These are phyloP conservation scores for Apodemus agrarius DNA, from an alignment of 2,797 vertebrate species.

Conservation along the genomic window DNA sequence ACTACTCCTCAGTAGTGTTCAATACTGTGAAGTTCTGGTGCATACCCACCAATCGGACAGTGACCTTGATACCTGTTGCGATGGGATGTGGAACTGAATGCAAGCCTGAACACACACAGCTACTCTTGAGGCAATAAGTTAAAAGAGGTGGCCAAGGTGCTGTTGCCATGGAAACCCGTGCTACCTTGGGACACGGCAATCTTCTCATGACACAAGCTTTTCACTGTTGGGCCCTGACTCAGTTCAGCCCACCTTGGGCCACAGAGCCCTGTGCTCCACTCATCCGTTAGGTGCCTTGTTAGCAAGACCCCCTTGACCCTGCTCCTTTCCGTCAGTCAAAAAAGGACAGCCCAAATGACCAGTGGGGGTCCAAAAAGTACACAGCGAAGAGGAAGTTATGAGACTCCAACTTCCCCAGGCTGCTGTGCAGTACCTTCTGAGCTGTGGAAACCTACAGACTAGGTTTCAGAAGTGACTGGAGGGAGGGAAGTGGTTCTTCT, in stretches of 20 bases:
- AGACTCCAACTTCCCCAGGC: slow-evolving; percentile 62
- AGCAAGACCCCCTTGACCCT: background rate
- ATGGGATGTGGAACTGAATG: background rate
- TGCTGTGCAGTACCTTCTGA: background rate
- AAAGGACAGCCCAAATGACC: background rate
- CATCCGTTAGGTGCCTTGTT: background rate
- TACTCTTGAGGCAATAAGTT: slow-evolving; percentile 27
- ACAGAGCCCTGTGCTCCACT: background rate
- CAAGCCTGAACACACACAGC: slow-evolving; percentile 5
- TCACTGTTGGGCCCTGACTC: background rate
- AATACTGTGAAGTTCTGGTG: slow-evolving; percentile 6
- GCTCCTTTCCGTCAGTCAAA: background rate
- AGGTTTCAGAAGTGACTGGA: background rate
- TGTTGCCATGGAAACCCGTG: slow-evolving; percentile 63
- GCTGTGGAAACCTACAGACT: background rate
- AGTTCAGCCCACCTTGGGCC: too few relatives aligned
- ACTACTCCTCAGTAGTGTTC: background rate
- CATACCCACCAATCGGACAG: background rate
- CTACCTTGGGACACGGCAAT: background rate
- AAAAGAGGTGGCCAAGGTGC: slow-evolving; percentile 46
- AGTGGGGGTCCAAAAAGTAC: slow-evolving; percentile 51
- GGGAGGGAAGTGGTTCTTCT: slow-evolving; percentile 12
- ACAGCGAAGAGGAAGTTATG: slow-evolving; percentile 60
- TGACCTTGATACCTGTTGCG: slow-evolving; percentile 31
- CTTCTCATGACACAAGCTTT: background rate